Conservation (phyloP, 1,140 invertebrate genomes). For the Cecropterus lyciades region DNA sequence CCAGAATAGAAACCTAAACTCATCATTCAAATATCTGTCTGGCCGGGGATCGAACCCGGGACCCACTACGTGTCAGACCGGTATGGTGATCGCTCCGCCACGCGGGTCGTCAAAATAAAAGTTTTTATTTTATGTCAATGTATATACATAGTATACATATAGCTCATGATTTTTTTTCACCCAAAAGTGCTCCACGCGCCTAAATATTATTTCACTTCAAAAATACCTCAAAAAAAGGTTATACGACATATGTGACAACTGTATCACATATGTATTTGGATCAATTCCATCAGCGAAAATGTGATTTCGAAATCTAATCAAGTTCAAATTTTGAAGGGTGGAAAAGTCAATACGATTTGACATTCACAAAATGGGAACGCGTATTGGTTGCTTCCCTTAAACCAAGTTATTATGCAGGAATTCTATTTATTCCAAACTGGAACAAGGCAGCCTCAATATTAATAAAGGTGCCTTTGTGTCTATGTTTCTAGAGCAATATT, state of each 20-base stretch:
- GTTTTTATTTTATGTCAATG: too few species aligned
- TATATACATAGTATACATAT: too few species aligned
- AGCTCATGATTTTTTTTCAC: too few species aligned
- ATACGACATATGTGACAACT: background rate
- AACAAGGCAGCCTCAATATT: background rate
- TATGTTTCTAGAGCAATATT: background rate
- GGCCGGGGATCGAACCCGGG: too few species aligned
- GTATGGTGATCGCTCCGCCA: too few species aligned
- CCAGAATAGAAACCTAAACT: too few species aligned
- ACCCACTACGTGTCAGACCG: too few species aligned
- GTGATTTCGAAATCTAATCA: constrained; percentile 29
- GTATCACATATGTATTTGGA: background rate
- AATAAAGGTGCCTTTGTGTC: background rate
- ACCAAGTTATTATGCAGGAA: constrained; percentile 5
- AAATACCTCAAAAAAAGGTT: background rate
- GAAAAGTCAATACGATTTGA: constrained; percentile 32
- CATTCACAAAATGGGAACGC: constrained; percentile 19
- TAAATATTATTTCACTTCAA: too few species aligned
- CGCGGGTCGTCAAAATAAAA: too few species aligned
- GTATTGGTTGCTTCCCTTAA: constrained; percentile 15
- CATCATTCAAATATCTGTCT: too few species aligned
- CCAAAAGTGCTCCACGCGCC: too few species aligned
- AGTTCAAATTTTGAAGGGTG: constrained; percentile 25
- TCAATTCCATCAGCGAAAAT: constrained; percentile 7
- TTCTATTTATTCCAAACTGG: constrained; percentile 14